These are phyloP conservation scores for Abrostola triplasia DNA, from an alignment of 2,888 invertebrate species.

Conservation along the genomic window DNA sequence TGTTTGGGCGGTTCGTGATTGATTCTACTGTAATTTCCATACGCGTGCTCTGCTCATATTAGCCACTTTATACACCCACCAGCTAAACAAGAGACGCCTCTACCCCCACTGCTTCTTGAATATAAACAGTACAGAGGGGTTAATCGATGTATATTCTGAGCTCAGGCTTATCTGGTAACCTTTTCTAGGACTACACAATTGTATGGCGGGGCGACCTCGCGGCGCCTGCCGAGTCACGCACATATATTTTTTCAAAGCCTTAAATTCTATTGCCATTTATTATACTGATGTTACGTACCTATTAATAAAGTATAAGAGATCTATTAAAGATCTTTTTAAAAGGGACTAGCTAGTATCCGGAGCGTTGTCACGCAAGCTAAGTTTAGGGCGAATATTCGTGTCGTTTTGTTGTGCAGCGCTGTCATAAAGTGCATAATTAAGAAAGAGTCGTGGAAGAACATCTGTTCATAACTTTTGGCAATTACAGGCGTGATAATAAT, in stretches of 20 bases:
- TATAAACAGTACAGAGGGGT: conserved; percentile 52
- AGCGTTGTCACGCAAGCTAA: conserved; percentile 17
- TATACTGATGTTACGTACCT: conserved; percentile 57
- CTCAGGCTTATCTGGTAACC: conserved; percentile 69
- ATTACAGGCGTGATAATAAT: too few relatives aligned
- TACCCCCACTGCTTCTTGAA: conserved; percentile 43
- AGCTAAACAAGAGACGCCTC: conserved; percentile 59
- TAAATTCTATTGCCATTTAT: conserved; percentile 74
- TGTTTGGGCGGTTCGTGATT: conserved; percentile 85
- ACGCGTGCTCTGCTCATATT: conserved; percentile 86
- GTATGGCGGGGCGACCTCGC: conserved; percentile 81
- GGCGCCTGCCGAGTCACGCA: conserved; percentile 88
- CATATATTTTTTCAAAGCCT: conserved; percentile 82
- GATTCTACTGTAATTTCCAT: conserved; percentile 87
- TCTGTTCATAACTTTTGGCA: too few relatives aligned
- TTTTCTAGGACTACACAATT: conserved; percentile 82
- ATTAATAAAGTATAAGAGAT: conserved; percentile 57
- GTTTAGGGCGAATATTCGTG: background rate
- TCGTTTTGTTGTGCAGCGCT: background rate
- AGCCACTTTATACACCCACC: conserved; percentile 82
- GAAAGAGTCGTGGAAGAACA: background rate
- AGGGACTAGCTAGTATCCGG: conserved; percentile 22
- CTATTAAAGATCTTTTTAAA: conserved; percentile 45
- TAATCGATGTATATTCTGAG: conserved; percentile 63
- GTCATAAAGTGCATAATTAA: background rate